Percentiles rank a stretch among this genome's conserved stretches.
Evolutionary conservation across 1,140 invertebrate genomes (phyloP).

Genomic region (Drosophila lacertosa): DNA sequence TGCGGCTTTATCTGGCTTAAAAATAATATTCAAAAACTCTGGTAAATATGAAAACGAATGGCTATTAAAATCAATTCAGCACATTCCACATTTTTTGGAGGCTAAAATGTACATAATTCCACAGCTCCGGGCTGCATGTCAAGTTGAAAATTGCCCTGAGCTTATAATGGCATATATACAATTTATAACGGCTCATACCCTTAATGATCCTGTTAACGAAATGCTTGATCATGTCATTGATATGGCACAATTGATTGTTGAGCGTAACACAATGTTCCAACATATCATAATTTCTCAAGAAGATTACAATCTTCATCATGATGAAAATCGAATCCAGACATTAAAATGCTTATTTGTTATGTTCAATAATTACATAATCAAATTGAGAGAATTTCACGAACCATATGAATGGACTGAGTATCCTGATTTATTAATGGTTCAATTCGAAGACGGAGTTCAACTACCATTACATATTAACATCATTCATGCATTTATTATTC

Average conservation of each 20-base stretch:
- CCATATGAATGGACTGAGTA: slow-evolving; percentile 88
- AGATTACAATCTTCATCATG: slow-evolving; percentile 85
- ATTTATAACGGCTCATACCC: slow-evolving; percentile 91
- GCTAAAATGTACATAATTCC: slow-evolving; percentile 88
- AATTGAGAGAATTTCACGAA: slow-evolving; percentile 87
- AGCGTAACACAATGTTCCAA: slow-evolving; percentile 94
- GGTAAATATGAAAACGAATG: slow-evolving; percentile 86
- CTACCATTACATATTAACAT: slow-evolving; percentile 94
- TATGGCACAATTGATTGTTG: slow-evolving; percentile 95
- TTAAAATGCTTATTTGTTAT: slow-evolving; percentile 85
- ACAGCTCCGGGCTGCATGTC: slow-evolving; percentile 92
- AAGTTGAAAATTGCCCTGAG: slow-evolving; percentile 94
- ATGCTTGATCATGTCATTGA: slow-evolving; percentile 89
- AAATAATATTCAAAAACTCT: slow-evolving; percentile 85
- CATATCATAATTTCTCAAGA: slow-evolving; percentile 89
- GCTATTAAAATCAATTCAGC: slow-evolving; percentile 91
- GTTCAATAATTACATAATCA: slow-evolving; percentile 84
- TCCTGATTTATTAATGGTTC: slow-evolving; percentile 90
- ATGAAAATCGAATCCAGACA: slow-evolving; percentile 89
- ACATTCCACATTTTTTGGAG: slow-evolving; percentile 89
- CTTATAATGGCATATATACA: slow-evolving; percentile 95
- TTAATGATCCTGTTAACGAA: slow-evolving; percentile 87
- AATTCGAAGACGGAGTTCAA: slow-evolving; percentile 93
- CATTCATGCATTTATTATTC: slow-evolving; percentile 97
- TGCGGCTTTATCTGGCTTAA: slow-evolving; percentile 90